A percentile compares a stretch with the other conserved stretches of the same genome.
These are phyloP conservation scores for Kuschelorhynchus macadamiae DNA, from an alignment of 2,888 invertebrate species.

Conservation along the genomic window DNA sequence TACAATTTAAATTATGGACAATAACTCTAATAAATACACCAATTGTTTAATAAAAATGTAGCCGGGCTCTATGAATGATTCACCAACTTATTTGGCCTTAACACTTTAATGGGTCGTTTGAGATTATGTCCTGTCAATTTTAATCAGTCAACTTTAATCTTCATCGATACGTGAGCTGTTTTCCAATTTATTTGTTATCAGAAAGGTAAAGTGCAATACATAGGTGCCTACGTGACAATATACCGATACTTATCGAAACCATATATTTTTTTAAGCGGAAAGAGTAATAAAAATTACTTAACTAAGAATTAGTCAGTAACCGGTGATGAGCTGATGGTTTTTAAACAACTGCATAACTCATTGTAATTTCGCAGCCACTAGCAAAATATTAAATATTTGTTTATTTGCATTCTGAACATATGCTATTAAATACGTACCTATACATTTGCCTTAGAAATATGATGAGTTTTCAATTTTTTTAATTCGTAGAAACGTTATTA, in stretches of 20 bases:
- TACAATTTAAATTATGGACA: conserved; percentile 19
- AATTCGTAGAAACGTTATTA: too few species aligned
- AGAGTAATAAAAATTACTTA: conserved; percentile 17
- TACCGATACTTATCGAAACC: conserved; percentile 6
- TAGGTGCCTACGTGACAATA: conserved; percentile 28
- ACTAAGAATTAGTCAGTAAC: conserved; percentile 1
- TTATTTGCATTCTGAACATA: too few species aligned
- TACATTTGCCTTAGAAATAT: too few species aligned
- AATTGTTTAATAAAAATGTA: conserved; percentile 43
- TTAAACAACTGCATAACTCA: too few species aligned
- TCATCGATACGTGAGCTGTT: neutral
- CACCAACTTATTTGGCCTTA: conserved; percentile 35
- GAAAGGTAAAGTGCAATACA: conserved; percentile 10
- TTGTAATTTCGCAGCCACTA: too few species aligned
- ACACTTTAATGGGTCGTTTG: conserved; percentile 7
- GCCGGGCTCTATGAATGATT: conserved; percentile 35
- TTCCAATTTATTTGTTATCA: conserved; percentile 21
- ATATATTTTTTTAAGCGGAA: conserved; percentile 1
- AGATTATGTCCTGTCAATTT: conserved; percentile 15
- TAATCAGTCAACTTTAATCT: conserved; percentile 5
- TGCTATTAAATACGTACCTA: too few species aligned
- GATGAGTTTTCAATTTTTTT: too few species aligned
- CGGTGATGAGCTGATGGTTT: conserved; percentile 15
- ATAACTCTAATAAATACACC: conserved; percentile 21
- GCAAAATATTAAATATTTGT: too few species aligned